Conservation (phyloP, 37 sponge, comb jelly and placozoan genomes). For the Cladorhizidae sp. region DNA sequence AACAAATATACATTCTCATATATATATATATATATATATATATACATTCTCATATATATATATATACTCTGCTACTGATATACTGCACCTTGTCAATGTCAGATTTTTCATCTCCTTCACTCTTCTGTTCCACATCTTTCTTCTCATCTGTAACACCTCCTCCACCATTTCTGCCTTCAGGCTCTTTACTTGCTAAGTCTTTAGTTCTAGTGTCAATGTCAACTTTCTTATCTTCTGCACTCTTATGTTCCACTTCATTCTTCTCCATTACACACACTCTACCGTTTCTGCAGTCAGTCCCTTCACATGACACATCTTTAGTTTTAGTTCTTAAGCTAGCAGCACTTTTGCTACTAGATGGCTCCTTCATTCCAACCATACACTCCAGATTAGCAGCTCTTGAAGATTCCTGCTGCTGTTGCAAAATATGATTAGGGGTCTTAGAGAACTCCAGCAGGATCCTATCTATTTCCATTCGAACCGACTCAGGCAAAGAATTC, state of each 20-base stretch:
- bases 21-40: too few relatives aligned
- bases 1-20: too few relatives aligned
- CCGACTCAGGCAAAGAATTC: slow-evolving; percentile 16
- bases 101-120: neutral
- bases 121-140: too few relatives aligned
- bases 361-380: neutral
- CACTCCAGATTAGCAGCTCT: neutral
- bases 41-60: too few relatives aligned
- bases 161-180: too few relatives aligned
- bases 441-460: neutral
- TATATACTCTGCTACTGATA: neutral
- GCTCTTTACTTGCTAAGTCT: too few relatives aligned
- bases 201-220: too few relatives aligned
- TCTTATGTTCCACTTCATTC: neutral
- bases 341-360: neutral
- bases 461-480: slow-evolving; percentile 13
- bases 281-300: too few relatives aligned
- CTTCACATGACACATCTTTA: too few relatives aligned
- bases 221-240: neutral
- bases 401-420: too few relatives aligned
- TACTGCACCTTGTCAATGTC: neutral
- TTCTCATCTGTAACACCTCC: neutral
- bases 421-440: neutral
- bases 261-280: neutral
- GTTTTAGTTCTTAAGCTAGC: too few relatives aligned